Conservation (phyloP, 2,113 vertebrate genomes). For the Sarotherodon lohbergeri region DNA sequence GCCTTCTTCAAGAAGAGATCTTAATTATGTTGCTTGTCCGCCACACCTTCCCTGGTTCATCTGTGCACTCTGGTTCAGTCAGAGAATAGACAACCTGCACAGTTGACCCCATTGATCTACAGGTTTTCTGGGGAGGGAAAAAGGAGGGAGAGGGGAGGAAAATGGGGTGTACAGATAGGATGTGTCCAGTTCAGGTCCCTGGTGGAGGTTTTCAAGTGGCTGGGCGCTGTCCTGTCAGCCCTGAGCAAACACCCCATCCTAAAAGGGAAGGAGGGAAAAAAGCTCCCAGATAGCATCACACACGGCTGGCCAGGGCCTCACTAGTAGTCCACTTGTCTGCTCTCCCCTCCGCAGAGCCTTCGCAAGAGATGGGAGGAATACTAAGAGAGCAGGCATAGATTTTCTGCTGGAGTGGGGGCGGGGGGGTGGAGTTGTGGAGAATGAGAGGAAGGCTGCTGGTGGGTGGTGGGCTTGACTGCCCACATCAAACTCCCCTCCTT, state of each 20-base stretch:
- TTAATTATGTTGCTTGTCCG: background rate
- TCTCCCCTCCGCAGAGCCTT: conserved; percentile 63
- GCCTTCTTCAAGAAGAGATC: background rate
- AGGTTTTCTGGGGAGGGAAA: background rate
- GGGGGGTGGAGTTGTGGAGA: conserved; percentile 23
- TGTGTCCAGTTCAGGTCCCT: conserved; percentile 55
- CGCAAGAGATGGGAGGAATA: conserved; percentile 72
- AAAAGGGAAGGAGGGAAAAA: conserved; percentile 39
- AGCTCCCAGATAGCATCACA: conserved; percentile 62
- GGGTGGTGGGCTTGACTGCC: conserved; percentile 58
- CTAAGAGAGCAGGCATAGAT: conserved; percentile 73
- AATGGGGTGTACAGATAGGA: background rate
- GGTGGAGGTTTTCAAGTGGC: conserved; percentile 61
- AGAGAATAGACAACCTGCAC: background rate
- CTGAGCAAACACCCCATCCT: conserved; percentile 59
- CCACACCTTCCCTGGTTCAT: background rate
- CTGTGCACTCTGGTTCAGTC: background rate
- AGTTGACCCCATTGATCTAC: background rate
- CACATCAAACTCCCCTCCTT: conserved; percentile 74
- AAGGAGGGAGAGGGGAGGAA: background rate
- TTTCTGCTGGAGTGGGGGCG: conserved; percentile 60
- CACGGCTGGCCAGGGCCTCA: conserved; percentile 61
- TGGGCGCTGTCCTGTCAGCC: conserved; percentile 60
- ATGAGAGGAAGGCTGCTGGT: conserved; percentile 34
- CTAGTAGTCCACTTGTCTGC: conserved; percentile 67